Percentiles rank a stretch among this genome's conserved stretches.
phyloP scores from a whole-genome alignment of 2,797 vertebrate species.

The Pitangus sulphuratus region DNA sequence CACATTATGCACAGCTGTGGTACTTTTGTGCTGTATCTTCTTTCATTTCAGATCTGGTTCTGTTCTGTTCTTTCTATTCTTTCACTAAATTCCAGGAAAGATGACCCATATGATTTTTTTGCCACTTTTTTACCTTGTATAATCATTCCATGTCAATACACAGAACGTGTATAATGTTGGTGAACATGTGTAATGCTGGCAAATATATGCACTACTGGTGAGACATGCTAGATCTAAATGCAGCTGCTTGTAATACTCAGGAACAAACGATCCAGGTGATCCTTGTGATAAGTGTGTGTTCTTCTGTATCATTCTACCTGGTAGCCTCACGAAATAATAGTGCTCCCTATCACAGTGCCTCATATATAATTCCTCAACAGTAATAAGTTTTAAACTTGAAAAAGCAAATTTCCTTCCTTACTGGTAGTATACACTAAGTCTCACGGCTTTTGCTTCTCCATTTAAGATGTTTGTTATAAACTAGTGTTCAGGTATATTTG shows the following conservation, averaged over 20 bases:
- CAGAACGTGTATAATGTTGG: not conserved
- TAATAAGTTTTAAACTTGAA: not conserved
- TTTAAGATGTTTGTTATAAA: conserved; percentile 11
- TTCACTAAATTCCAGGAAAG: not conserved
- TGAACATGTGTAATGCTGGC: not conserved
- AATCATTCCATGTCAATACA: not conserved
- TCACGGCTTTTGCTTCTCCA: not conserved
- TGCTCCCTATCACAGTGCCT: not conserved
- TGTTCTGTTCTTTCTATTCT: not conserved
- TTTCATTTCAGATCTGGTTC: not conserved
- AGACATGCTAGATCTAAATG: not conserved
- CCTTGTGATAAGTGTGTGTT: not conserved
- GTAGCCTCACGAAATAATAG: not conserved
- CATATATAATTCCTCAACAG: not conserved
- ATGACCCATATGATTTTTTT: not conserved
- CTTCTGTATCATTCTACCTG: not conserved
- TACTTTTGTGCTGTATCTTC: not conserved
- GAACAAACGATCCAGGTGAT: not conserved
- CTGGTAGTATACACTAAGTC: not conserved
- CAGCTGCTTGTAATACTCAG: not conserved
- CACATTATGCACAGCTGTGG: not conserved
- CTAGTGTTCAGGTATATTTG: not conserved
- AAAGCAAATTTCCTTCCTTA: not conserved
- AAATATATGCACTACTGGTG: not conserved
- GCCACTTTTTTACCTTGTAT: not conserved